Evolutionary conservation across 2,113 vertebrate species (phyloP).

Genomic region (Melanerpes aurifrons): DNA sequence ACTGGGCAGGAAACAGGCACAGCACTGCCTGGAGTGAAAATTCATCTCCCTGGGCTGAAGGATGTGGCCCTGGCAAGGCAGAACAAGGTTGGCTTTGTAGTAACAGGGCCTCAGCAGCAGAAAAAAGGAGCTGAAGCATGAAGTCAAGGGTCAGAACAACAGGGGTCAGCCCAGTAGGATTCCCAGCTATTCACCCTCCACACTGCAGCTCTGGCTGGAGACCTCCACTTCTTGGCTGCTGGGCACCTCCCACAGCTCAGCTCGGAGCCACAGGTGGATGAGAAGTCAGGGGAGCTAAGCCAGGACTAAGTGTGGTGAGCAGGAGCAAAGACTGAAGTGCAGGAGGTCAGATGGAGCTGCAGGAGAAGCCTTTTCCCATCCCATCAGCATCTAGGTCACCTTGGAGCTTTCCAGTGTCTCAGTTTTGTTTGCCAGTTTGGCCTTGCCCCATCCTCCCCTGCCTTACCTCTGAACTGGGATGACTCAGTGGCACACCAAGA

Average conservation of each 20-base stretch:
- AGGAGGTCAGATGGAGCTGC: not conserved
- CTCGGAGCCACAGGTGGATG: not conserved
- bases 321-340: not conserved
- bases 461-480: not conserved
- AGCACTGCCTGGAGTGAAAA: not conserved
- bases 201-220: not conserved
- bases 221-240: not conserved
- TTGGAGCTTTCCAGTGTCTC: not conserved
- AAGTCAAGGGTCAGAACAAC: slow-evolving; percentile 20
- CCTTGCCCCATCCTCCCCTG: not conserved
- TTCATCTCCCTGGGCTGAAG: not conserved
- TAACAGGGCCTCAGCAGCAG: not conserved
- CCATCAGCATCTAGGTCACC: not conserved
- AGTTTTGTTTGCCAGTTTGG: not conserved
- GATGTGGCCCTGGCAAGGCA: not conserved
- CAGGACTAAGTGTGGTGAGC: not conserved
- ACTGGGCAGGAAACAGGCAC: not conserved
- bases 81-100: slow-evolving; percentile 35
- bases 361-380: not conserved
- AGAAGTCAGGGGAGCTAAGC: not conserved
- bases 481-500: not conserved
- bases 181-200: not conserved
- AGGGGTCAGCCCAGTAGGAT: not conserved
- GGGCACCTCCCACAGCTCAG: not conserved
- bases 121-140: not conserved